These are phyloP conservation scores for Scomber colias DNA, from an alignment of 2,113 vertebrate genomes.

Conservation along the genomic window DNA sequence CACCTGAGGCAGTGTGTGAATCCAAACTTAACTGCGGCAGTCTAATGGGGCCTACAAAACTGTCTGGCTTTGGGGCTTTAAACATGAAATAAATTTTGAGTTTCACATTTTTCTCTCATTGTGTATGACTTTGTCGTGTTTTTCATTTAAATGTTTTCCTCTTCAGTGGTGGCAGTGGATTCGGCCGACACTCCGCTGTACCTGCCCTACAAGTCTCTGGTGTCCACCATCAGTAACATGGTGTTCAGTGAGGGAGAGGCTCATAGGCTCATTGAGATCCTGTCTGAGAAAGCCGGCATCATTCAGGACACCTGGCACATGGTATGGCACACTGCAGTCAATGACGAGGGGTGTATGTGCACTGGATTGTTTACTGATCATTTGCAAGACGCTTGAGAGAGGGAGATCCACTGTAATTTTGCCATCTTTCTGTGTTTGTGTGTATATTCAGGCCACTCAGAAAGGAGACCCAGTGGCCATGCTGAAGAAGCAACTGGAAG, in stretches of 20 bases:
- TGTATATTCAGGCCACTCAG: constrained; percentile 88
- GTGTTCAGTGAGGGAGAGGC: constrained; percentile 92
- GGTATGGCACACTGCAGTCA: constrained; percentile 78
- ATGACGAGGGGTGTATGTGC: not conserved
- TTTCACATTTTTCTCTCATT: not conserved
- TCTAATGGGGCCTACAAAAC: not conserved
- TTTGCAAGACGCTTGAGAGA: not conserved
- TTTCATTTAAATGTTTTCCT: constrained; percentile 15
- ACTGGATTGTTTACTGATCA: not conserved
- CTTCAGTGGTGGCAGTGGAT: constrained; percentile 69
- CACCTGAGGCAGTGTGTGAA: constrained; percentile 13
- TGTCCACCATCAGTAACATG: constrained; percentile 91
- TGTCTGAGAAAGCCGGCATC: constrained; percentile 90
- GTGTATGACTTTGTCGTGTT: not conserved
- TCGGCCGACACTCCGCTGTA: constrained; percentile 84
- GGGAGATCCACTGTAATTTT: not conserved
- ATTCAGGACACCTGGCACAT: constrained; percentile 93
- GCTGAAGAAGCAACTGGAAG: constrained; percentile 94
- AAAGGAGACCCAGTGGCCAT: constrained; percentile 91
- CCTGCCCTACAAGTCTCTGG: constrained; percentile 91
- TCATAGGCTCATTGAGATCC: constrained; percentile 93
- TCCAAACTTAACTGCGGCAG: not conserved
- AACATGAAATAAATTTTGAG: constrained; percentile 19
- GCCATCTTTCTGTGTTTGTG: not conserved
- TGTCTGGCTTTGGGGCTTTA: not conserved